phyloP scores from a whole-genome alignment of 2,113 vertebrate species.

The Struthio camelus region DNA sequence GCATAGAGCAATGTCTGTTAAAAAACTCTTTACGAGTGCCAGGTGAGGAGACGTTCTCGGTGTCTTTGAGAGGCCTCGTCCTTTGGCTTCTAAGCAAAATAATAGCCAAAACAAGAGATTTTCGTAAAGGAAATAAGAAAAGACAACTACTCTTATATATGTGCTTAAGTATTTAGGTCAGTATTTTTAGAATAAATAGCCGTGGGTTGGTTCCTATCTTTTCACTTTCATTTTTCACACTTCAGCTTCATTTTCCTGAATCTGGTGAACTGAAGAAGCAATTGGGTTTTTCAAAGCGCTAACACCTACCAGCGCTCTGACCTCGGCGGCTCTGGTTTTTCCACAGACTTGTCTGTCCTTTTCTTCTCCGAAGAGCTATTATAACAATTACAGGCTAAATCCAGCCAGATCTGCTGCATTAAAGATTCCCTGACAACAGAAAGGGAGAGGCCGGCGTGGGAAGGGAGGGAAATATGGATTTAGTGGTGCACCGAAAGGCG shows the following conservation, averaged over 20 bases:
- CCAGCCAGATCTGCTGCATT: background rate
- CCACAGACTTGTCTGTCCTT: background rate
- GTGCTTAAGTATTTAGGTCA: conserved; percentile 71
- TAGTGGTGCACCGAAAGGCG: no score
- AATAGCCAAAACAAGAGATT: conserved; percentile 30
- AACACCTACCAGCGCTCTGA: background rate
- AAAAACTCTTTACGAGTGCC: background rate
- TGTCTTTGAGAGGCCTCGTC: background rate
- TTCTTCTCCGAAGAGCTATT: background rate
- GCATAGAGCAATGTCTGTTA: background rate
- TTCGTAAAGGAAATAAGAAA: conserved; percentile 63
- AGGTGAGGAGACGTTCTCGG: background rate
- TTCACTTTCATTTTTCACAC: conserved; percentile 69
- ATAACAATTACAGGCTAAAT: background rate
- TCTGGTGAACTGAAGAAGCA: conserved; percentile 45
- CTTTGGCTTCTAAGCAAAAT: background rate
- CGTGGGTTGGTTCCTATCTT: conserved; percentile 70
- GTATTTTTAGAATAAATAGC: conserved; percentile 72
- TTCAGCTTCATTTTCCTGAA: conserved; percentile 60
- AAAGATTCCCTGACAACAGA: background rate
- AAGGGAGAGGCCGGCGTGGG: background rate
- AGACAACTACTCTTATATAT: conserved; percentile 70
- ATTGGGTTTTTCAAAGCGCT: conserved; percentile 32
- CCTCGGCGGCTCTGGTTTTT: background rate
- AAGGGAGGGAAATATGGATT: background rate